Percentiles rank a stretch among this genome's conserved stretches.
Conservation (phyloP, 2,797 vertebrate species). For the Chiroxiphia lanceolata region DNA sequence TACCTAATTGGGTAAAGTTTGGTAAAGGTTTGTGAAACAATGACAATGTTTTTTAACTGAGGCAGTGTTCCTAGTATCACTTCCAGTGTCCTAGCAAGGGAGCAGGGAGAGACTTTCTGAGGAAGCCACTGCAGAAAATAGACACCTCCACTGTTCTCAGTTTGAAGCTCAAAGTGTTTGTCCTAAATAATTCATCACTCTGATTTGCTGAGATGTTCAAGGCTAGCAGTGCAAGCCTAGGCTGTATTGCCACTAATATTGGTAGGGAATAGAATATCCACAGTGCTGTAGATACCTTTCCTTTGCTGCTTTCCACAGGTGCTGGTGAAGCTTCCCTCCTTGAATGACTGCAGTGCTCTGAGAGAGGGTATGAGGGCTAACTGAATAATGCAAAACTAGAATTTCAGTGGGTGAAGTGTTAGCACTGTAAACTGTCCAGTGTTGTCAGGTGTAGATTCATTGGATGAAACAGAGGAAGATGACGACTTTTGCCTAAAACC, state of each 20-base stretch:
- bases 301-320: background rate
- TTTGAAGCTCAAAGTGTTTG: background rate
- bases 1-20: background rate
- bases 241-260: background rate
- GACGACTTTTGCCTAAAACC: background rate
- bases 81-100: background rate
- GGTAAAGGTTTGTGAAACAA: background rate
- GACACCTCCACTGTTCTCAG: background rate
- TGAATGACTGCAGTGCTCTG: background rate
- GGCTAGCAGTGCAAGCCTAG: background rate
- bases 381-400: background rate
- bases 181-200: background rate
- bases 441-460: background rate
- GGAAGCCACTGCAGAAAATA: background rate
- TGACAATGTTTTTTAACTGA: background rate
- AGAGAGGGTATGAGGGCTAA: background rate
- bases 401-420: background rate
- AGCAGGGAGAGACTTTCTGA: background rate
- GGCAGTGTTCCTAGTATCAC: background rate
- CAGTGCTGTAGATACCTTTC: background rate
- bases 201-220: background rate
- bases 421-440: background rate
- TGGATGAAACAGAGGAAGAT: background rate
- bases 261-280: background rate
- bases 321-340: background rate